These are phyloP conservation scores for Nowickia ferox DNA, from an alignment of 2,888 invertebrate genomes.

Conservation along the genomic window DNA sequence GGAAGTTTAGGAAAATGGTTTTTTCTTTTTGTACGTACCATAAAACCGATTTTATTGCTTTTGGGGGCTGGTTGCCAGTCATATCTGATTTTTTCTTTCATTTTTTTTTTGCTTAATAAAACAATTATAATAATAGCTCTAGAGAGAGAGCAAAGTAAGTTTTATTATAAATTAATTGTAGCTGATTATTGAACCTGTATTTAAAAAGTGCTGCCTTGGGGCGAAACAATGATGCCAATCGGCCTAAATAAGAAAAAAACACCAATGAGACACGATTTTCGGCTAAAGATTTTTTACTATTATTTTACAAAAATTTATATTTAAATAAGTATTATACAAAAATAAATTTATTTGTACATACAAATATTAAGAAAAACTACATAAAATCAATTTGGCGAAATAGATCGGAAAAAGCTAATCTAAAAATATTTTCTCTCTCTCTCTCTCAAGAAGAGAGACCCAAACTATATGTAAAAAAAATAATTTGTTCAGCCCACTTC, in stretches of 20 bases:
- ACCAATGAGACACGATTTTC: too few relatives aligned
- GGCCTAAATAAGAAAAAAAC: not conserved
- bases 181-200: constrained; percentile 44
- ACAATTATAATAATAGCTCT: constrained; percentile 30
- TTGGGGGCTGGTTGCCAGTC: constrained; percentile 35
- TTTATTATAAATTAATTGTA: constrained; percentile 27
- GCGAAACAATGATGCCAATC: constrained; percentile 31
- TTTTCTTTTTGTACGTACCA: constrained; percentile 20
- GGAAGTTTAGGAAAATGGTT: constrained; percentile 51
- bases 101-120: not conserved
- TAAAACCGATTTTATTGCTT: constrained; percentile 12
- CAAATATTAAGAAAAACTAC: too few relatives aligned
- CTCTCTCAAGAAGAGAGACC: too few relatives aligned
- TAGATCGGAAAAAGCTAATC: too few relatives aligned
- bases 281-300: too few relatives aligned
- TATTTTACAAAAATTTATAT: too few relatives aligned
- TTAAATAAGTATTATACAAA: too few relatives aligned
- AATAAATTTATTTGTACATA: too few relatives aligned
- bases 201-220: not conserved
- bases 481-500: too few relatives aligned
- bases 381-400: too few relatives aligned
- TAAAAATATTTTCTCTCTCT: too few relatives aligned
- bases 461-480: too few relatives aligned
- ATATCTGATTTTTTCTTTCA: constrained; percentile 3
- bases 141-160: not conserved